Evolutionary conservation across 2,797 vertebrate genomes (phyloP).

Genomic region (Ciconia nigra): DNA sequence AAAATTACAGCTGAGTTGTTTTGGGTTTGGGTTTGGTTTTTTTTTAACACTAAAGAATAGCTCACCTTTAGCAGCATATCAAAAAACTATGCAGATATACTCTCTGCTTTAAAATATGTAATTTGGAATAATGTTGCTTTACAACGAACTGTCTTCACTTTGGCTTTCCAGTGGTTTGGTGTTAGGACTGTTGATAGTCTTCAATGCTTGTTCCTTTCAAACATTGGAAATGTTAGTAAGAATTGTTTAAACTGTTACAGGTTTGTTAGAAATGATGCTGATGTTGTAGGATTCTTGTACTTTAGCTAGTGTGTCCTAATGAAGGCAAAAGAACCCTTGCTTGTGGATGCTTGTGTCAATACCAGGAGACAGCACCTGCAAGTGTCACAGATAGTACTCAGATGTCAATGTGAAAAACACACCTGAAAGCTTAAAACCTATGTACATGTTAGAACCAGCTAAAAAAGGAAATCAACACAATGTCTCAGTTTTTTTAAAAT

Average conservation of each 20-base stretch:
- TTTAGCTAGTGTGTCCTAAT: not conserved
- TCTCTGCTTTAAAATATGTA: fast-evolving
- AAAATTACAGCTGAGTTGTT: not conserved
- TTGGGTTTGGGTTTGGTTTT: no score
- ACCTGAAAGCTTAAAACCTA: not conserved
- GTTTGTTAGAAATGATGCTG: not conserved
- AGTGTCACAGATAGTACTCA: not conserved
- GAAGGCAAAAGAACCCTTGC: not conserved
- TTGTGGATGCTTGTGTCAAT: not conserved
- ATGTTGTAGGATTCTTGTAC: not conserved
- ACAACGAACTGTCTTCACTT: not conserved
- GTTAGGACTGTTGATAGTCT: not conserved
- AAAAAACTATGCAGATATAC: not conserved
- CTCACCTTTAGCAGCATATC: not conserved
- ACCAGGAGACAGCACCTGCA: no score
- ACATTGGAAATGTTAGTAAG: not conserved
- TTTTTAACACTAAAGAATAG: not conserved
- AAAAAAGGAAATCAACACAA: not conserved
- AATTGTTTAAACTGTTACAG: fast-evolving
- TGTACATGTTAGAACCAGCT: no score
- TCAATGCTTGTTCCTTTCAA: not conserved
- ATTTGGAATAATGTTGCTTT: not conserved
- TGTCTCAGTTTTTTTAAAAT: not conserved
- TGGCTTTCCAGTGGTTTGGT: not conserved
- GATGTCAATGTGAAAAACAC: not conserved